These are phyloP conservation scores for Epinotia brunnichana DNA, from an alignment of 2,888 invertebrate genomes.

Conservation along the genomic window DNA sequence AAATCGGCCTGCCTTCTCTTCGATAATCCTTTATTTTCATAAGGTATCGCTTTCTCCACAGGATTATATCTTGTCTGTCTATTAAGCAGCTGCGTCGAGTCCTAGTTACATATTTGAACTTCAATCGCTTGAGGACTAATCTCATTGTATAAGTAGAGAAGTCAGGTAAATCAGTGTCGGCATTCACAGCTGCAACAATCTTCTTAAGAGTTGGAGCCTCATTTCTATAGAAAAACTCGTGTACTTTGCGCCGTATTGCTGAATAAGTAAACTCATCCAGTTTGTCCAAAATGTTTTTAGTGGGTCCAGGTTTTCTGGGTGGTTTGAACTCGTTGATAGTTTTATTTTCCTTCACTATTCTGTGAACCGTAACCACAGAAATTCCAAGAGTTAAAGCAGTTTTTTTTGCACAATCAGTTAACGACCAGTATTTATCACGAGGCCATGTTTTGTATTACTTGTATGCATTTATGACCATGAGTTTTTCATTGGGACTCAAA, in stretches of 20 bases:
- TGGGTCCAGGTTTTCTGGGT: background rate
- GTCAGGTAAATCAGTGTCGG: background rate
- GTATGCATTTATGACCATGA: no score
- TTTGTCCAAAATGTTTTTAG: background rate
- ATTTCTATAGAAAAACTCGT: background rate
- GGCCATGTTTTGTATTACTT: no score
- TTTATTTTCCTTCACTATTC: background rate
- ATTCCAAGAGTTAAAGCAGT: background rate
- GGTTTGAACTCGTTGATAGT: background rate
- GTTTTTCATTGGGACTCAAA: no score
- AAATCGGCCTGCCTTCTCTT: background rate
- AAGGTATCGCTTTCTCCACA: no score
- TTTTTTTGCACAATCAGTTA: background rate
- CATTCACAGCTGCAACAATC: background rate
- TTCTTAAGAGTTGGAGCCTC: no score
- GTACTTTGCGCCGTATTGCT: background rate
- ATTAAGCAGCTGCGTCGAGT: background rate
- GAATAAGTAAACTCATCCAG: background rate
- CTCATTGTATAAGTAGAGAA: background rate
- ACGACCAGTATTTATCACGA: no score
- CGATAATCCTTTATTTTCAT: no score
- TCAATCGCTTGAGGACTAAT: background rate
- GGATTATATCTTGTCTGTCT: background rate
- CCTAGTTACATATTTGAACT: background rate
- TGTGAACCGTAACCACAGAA: background rate